Conservation (phyloP, 2,797 vertebrate genomes). For the Poliocrania exsul region DNA sequence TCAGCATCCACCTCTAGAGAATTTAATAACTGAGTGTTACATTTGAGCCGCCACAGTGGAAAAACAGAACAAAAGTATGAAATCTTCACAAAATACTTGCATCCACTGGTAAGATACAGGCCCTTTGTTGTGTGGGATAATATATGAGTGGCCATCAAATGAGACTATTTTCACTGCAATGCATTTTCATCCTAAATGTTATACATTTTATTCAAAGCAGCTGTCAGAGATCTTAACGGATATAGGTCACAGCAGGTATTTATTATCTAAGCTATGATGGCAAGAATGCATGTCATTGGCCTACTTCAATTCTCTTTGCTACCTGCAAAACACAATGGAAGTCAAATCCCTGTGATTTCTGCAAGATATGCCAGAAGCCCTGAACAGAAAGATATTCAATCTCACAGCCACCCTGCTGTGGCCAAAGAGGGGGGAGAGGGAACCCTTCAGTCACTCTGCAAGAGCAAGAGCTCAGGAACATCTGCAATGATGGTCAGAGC, state of each 20-base stretch:
- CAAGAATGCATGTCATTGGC: neutral
- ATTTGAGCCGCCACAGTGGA: neutral
- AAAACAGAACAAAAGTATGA: neutral
- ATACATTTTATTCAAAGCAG: neutral
- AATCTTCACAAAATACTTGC: neutral
- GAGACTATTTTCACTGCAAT: neutral
- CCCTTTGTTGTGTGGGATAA: neutral
- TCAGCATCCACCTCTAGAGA: neutral
- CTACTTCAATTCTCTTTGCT: slow-evolving; percentile 1
- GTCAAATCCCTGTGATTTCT: neutral
- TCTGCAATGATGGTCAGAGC: neutral
- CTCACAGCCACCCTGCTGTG: neutral
- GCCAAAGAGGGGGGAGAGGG: neutral
- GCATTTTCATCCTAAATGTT: neutral
- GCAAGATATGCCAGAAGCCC: neutral
- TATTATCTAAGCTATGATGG: neutral
- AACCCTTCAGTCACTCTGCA: neutral
- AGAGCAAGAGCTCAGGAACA: neutral
- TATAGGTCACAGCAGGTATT: neutral
- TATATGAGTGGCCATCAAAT: neutral
- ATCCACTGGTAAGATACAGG: neutral
- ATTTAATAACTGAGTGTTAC: neutral
- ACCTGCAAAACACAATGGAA: neutral
- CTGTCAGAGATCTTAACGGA: neutral
- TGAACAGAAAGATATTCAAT: neutral